phyloP scores from a whole-genome alignment of 2,888 invertebrate genomes.

The Dendrolimus houi region DNA sequence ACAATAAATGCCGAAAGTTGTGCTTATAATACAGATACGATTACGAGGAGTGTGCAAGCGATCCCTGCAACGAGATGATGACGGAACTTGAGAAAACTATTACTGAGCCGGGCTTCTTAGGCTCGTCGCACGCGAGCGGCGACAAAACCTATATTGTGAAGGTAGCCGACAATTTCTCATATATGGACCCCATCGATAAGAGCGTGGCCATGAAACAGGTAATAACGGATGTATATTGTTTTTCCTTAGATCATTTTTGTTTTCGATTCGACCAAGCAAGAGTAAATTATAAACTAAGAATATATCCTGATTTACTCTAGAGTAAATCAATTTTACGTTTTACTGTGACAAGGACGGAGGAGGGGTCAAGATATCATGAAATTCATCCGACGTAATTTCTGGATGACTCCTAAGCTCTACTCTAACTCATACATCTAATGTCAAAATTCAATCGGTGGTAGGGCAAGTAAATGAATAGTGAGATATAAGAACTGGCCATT shows the following conservation, averaged over 20 bases:
- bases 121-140: conserved; percentile 71
- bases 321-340: too few relatives aligned
- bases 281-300: too few relatives aligned
- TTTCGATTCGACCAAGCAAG: too few relatives aligned
- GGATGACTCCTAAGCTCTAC: too few relatives aligned
- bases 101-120: conserved; percentile 77
- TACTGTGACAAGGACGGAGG: too few relatives aligned
- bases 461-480: neutral
- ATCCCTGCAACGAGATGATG: conserved; percentile 95
- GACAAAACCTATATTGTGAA: conserved; percentile 87
- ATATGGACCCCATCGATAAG: conserved; percentile 96
- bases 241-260: neutral
- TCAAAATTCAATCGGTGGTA: too few relatives aligned
- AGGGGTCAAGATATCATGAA: too few relatives aligned
- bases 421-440: too few relatives aligned
- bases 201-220: conserved; percentile 93
- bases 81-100: conserved; percentile 82
- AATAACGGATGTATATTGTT: conserved; percentile 5
- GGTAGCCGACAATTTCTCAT: conserved; percentile 94
- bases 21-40: conserved; percentile 83
- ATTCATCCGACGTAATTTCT: too few relatives aligned
- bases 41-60: conserved; percentile 96
- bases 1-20: too few relatives aligned
- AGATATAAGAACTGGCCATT: too few relatives aligned
- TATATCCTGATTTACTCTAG: too few relatives aligned